These are phyloP conservation scores for Drosophila pectinifera DNA, from an alignment of 1,140 invertebrate species.

Conservation along the genomic window DNA sequence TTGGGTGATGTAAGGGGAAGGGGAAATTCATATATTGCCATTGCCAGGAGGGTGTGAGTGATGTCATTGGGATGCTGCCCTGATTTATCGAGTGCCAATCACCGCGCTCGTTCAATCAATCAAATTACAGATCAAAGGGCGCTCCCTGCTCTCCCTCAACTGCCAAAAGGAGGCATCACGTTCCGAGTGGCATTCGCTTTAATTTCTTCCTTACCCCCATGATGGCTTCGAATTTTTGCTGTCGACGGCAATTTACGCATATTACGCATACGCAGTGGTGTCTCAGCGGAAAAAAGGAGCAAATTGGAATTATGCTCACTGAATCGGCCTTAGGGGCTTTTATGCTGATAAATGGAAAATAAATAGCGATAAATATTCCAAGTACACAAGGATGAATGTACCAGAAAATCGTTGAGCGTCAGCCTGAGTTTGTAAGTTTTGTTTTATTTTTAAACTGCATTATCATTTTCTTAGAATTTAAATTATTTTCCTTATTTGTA, in stretches of 20 bases:
- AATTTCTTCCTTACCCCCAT: slow-evolving; percentile 23
- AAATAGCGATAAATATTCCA: slow-evolving; percentile 23
- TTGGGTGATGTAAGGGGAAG: slow-evolving; percentile 17
- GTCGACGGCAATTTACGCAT: slow-evolving; percentile 44
- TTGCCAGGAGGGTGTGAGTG: slow-evolving; percentile 10
- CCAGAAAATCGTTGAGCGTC: not conserved
- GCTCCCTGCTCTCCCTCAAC: not conserved
- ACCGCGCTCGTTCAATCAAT: slow-evolving; percentile 61
- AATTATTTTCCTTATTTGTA: too few relatives aligned
- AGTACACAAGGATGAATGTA: not conserved
- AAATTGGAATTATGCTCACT: slow-evolving; percentile 22
- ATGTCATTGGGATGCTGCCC: slow-evolving; percentile 31
- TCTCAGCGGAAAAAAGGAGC: slow-evolving; percentile 22
- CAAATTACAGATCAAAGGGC: slow-evolving; percentile 70
- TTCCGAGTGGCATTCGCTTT: slow-evolving; percentile 19
- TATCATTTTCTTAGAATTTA: too few relatives aligned
- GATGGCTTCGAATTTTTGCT: slow-evolving; percentile 27
- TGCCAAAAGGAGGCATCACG: slow-evolving; percentile 19
- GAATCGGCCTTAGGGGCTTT: not conserved
- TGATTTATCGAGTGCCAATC: slow-evolving; percentile 61
- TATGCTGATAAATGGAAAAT: slow-evolving; percentile 44
- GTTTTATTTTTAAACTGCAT: too few relatives aligned
- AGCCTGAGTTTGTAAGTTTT: too few relatives aligned
- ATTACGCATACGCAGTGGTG: slow-evolving; percentile 55
- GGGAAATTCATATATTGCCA: slow-evolving; percentile 28